A percentile compares a stretch with the other conserved stretches of the same genome.
Evolutionary conservation across 2,113 vertebrate species (phyloP).

Genomic region (Prinia subflava): DNA sequence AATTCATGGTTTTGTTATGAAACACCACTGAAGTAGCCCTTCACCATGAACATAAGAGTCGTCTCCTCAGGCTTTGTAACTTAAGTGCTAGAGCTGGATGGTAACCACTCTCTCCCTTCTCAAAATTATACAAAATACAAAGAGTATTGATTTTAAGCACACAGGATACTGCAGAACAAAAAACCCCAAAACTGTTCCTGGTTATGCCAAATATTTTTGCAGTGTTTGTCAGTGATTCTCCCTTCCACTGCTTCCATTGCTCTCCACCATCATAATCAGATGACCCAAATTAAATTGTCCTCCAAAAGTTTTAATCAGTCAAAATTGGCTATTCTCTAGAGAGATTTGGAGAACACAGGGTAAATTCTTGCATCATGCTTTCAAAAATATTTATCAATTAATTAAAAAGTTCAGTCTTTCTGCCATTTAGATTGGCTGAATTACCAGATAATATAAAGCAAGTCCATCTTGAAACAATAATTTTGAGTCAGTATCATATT

Average conservation of each 20-base stretch:
- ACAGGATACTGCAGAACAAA: neutral
- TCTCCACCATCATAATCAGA: neutral
- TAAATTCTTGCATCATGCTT: neutral
- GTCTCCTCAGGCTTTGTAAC: neutral
- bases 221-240: neutral
- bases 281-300: neutral
- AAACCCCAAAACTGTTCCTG: neutral
- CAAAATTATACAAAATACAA: neutral
- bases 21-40: neutral
- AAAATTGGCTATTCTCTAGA: neutral
- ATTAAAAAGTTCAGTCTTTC: neutral
- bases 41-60: neutral
- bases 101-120: neutral
- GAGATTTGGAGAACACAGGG: neutral
- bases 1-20: neutral
- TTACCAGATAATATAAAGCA: neutral
- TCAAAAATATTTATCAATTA: neutral
- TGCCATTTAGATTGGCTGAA: neutral
- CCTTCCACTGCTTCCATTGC: neutral
- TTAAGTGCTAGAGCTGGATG: neutral
- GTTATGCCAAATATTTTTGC: neutral
- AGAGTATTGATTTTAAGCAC: neutral
- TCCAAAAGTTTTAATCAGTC: neutral
- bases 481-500: neutral
- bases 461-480: neutral